phyloP scores from a whole-genome alignment of 2,797 vertebrate species.

The Labroides dimidiatus region DNA sequence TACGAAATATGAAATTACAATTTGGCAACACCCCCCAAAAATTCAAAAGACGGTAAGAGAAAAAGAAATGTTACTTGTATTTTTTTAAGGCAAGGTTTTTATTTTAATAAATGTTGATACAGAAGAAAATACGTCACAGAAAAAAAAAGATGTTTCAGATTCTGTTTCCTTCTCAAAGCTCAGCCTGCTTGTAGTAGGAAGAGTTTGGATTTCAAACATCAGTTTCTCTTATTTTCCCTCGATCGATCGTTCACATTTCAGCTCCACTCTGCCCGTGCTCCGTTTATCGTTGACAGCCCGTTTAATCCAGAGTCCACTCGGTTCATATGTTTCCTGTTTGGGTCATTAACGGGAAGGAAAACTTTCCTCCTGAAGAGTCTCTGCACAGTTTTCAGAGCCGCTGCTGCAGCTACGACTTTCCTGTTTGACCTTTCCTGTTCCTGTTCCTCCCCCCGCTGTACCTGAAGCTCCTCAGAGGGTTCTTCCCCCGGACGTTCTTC shows the following conservation, averaged over 20 bases:
- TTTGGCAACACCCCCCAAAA: too few relatives aligned
- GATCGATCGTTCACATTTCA: not conserved
- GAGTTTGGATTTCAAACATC: slow-evolving; percentile 1
- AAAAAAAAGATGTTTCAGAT: not conserved
- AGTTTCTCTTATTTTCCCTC: not conserved
- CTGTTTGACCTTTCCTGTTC: slow-evolving; percentile 19
- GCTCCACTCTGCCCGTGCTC: not conserved
- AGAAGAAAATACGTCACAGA: slow-evolving; percentile 1
- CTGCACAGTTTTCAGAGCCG: slow-evolving; percentile 1
- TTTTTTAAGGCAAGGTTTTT: slow-evolving; percentile 1
- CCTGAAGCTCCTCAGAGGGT: slow-evolving; percentile 89
- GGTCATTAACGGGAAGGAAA: too few relatives aligned
- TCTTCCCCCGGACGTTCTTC: slow-evolving; percentile 78
- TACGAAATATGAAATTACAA: too few relatives aligned
- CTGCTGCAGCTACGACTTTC: slow-evolving; percentile 62
- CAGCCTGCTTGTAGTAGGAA: fast-evolving
- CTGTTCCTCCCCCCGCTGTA: slow-evolving; percentile 69
- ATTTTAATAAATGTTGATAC: slow-evolving; percentile 24
- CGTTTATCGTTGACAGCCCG: not conserved
- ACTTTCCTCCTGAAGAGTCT: not conserved
- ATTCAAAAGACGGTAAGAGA: not conserved
- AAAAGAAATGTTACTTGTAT: too few relatives aligned
- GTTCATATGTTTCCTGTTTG: not conserved
- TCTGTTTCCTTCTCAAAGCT: not conserved
- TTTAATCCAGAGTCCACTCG: slow-evolving; percentile 2